phyloP scores from a whole-genome alignment of 2,113 vertebrate species.

The Chunga burmeisteri region DNA sequence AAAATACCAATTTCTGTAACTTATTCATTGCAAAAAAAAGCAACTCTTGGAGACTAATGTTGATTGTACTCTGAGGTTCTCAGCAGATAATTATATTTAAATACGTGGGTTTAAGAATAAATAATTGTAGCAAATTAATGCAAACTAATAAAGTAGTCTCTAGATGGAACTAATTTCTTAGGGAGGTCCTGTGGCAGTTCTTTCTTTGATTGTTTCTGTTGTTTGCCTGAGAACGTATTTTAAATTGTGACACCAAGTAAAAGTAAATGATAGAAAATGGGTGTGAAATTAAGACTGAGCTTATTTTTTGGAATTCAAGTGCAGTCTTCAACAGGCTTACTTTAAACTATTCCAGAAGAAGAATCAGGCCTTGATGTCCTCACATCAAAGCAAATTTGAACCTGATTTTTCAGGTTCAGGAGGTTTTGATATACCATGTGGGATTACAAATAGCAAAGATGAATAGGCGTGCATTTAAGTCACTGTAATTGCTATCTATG shows the following conservation, averaged over 20 bases:
- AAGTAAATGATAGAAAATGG: not conserved
- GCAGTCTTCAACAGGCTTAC: not conserved
- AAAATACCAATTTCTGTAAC: conserved; percentile 1
- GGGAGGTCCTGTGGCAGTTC: not conserved
- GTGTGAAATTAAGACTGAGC: not conserved
- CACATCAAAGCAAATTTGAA: not conserved
- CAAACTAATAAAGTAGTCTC: conserved; percentile 16
- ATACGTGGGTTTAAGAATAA: conserved; percentile 2
- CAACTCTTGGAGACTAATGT: not conserved
- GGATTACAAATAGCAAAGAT: not conserved
- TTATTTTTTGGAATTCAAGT: not conserved
- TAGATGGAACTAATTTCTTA: not conserved
- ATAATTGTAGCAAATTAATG: conserved; percentile 33
- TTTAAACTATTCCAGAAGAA: not conserved
- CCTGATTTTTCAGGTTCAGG: not conserved
- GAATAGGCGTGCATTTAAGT: not conserved
- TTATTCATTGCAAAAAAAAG: not conserved
- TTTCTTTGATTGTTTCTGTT: not conserved
- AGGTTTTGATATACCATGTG: not conserved
- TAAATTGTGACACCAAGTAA: not conserved
- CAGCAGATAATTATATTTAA: conserved; percentile 16
- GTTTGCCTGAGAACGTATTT: not conserved
- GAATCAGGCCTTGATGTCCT: conserved; percentile 3
- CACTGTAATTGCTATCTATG: not conserved
- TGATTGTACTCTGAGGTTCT: conserved; percentile 5